These are phyloP conservation scores for Lathronympha strigana DNA, from an alignment of 2,888 invertebrate species.

Conservation along the genomic window DNA sequence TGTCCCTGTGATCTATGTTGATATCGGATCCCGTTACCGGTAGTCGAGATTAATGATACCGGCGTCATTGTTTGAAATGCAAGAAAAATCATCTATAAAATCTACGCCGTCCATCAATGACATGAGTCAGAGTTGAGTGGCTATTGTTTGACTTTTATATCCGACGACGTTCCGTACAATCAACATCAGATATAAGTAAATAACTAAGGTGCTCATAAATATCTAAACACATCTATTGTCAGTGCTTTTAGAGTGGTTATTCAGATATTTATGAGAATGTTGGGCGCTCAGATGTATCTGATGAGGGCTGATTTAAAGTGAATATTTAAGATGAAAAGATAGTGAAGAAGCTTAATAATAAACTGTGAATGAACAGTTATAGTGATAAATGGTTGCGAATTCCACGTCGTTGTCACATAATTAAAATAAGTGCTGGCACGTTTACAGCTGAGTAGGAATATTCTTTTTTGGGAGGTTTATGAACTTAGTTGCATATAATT, in stretches of 20 bases:
- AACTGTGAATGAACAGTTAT: constrained; percentile 5
- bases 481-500: no score
- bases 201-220: no score
- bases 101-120: constrained; percentile 56
- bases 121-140: constrained; percentile 47
- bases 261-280: no score
- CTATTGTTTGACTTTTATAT: constrained; percentile 50
- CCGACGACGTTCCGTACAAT: constrained; percentile 43
- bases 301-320: no score
- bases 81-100: constrained; percentile 73
- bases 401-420: not conserved
- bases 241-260: no score
- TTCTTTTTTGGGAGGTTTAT: no score
- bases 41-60: constrained; percentile 78
- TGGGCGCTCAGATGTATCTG: no score
- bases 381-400: not conserved
- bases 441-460: not conserved
- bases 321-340: constrained; percentile 35
- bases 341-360: constrained; percentile 15
- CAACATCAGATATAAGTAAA: no score
- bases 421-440: not conserved
- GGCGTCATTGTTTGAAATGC: constrained; percentile 71
- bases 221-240: no score
- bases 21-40: constrained; percentile 62
- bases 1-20: constrained; percentile 45